Evolutionary conservation across 2,888 invertebrate genomes (phyloP), one percentile per base, ranked within the genome.

Genomic region (Rutpela maculata): DNA sequence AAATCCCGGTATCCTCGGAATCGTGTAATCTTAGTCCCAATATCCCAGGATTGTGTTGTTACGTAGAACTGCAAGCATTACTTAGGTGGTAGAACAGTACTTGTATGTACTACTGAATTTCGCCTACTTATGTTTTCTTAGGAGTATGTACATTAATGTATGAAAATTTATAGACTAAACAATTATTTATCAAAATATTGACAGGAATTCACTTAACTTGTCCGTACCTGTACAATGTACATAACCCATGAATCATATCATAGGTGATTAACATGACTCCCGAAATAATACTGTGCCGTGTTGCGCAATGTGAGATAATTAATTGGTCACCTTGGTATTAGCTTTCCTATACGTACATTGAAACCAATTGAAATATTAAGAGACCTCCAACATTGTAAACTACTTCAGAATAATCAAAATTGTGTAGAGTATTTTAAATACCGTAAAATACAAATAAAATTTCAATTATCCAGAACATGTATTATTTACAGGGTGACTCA

Each of bases 301-400:
- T 43, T 43, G 43, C 43, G 15, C 43, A 43, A 43, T 43, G 12
- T 43, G 11, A 15, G 12, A 43, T 43, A 43, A 43, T 43, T 43
- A 12, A 43, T 43, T 43, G 43, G 12, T 43, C 12, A 43, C 43
- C 43, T 43, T 43, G 43, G 12, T 43, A 43, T 43, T 43, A 43
- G 43, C 43, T 43, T 43, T 43, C 50, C 15, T n/a, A 15, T n/a
- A n/a, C n/a, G 1, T n/a, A n/a, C n/a, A 50, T n/a, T 50, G n/a
- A 50, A 15, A n/a, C 50, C 50, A 50, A n/a, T 50, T n/a, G n/a
- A 50, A 50, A 50, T 50, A 50, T 43, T 43, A 7, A 9, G 50
- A n/a, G 50, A 50, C 50, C 50, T 50, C 50, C n/a, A 50, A 50
- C n/a, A n/a, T n/a, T 50, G n/a, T n/a, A 50, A 50, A n/a, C n/a